phyloP scores from a whole-genome alignment of 2,888 invertebrate species.

The Dolichomitus sp. region DNA sequence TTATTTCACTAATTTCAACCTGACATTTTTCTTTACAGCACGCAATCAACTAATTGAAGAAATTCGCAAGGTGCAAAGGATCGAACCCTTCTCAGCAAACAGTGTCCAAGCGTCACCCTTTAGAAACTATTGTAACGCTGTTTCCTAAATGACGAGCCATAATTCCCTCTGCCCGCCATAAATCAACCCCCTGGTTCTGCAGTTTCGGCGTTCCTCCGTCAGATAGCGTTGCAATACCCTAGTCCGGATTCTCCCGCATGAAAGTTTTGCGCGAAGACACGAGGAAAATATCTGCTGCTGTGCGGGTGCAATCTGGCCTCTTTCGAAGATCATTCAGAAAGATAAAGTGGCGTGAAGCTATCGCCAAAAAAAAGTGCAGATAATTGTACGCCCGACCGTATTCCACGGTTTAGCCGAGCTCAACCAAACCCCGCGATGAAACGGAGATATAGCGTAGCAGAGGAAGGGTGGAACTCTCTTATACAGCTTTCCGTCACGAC shows the following conservation, averaged over 20 bases:
- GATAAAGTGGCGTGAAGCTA: constrained; percentile 49
- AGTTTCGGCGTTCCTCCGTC: constrained; percentile 29
- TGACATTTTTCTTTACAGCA: constrained; percentile 40
- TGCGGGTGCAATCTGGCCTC: constrained; percentile 15
- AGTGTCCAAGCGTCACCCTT: constrained; percentile 34
- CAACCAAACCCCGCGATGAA: constrained; percentile 3
- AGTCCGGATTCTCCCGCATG: constrained; percentile 16
- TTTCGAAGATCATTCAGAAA: constrained; percentile 44
- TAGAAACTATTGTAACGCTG: constrained; percentile 34
- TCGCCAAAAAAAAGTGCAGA: constrained; percentile 42
- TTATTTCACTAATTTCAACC: constrained; percentile 37
- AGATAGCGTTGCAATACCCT: constrained; percentile 50
- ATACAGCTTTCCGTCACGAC: constrained; percentile 47
- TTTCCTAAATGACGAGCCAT: constrained; percentile 53
- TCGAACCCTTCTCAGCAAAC: constrained; percentile 46
- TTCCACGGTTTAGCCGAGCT: constrained; percentile 28
- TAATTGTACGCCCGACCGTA: constrained; percentile 55
- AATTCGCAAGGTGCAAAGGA: constrained; percentile 61
- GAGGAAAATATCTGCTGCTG: constrained; percentile 4
- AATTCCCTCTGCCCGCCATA: constrained; percentile 60
- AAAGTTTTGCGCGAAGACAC: constrained; percentile 7
- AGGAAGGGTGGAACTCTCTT: constrained; percentile 62
- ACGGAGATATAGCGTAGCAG: constrained; percentile 47
- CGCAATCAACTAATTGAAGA: constrained; percentile 45
- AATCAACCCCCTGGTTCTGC: constrained; percentile 45